Conservation (phyloP, 92 coral and sea anemone genomes). For the Porites cylindrica region DNA sequence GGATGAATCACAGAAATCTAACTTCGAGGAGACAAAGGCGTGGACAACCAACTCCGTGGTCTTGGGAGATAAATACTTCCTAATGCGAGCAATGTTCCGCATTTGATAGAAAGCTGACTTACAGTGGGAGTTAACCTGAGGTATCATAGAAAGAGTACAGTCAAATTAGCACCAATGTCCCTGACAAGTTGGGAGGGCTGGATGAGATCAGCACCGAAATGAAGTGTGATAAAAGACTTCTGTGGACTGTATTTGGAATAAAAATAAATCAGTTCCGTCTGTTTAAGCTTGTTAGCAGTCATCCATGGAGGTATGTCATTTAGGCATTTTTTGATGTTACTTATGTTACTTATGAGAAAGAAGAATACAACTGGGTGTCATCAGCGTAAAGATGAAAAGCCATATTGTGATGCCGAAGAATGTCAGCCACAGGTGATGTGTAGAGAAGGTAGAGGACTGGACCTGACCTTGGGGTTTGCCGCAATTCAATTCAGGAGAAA, state of each 20-base stretch:
- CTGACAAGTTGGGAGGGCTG: constrained; percentile 1
- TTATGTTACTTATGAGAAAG: no score
- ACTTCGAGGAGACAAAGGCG: constrained; percentile 25
- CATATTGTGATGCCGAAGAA: no score
- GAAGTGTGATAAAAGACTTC: neutral
- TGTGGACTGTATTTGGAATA: constrained; percentile 9
- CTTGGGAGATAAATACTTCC: constrained; percentile 13
- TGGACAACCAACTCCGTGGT: constrained; percentile 11
- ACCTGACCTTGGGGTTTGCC: no score
- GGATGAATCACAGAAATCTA: constrained; percentile 15
- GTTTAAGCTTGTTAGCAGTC: constrained; percentile 30
- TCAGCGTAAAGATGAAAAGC: constrained; percentile 34
- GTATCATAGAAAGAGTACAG: constrained; percentile 3
- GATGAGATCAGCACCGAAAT: neutral
- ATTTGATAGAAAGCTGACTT: constrained; percentile 7
- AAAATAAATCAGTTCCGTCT: constrained; percentile 19
- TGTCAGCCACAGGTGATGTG: no score
- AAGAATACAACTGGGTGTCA: constrained; percentile 19
- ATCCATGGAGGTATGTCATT: constrained; percentile 9
- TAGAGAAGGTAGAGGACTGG: no score
- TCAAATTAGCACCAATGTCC: constrained; percentile 34
- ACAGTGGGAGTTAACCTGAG: constrained; percentile 6
- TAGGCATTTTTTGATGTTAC: no score
- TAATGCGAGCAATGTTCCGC: constrained; percentile 14
- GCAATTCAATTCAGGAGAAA: no score